phyloP scores from a whole-genome alignment of 2,113 vertebrate genomes.

The Vidua macroura region DNA sequence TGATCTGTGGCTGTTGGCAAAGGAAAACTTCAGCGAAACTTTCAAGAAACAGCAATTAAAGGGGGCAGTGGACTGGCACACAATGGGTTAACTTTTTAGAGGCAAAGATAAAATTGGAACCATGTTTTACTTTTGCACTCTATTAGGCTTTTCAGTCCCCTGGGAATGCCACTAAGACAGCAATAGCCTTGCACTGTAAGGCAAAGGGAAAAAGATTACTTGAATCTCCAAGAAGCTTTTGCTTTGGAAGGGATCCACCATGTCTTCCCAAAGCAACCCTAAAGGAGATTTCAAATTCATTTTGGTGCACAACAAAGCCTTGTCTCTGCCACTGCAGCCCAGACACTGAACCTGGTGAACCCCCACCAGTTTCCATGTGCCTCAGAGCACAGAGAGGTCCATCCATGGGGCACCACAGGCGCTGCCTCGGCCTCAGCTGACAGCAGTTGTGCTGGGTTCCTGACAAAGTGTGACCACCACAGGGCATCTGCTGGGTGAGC shows the following conservation, averaged over 20 bases:
- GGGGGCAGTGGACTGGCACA: not conserved
- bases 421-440: not conserved
- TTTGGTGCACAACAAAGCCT: not conserved
- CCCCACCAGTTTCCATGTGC: not conserved
- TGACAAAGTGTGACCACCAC: not conserved
- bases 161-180: not conserved
- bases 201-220: not conserved
- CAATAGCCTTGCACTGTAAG: not conserved
- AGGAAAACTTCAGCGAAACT: not conserved
- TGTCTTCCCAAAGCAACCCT: not conserved
- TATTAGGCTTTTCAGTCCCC: not conserved
- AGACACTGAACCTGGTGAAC: not conserved
- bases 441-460: not conserved
- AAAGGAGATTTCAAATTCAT: not conserved
- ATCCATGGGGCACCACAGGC: rapidly evolving
- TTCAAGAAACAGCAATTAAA: not conserved
- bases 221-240: not conserved
- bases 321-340: not conserved
- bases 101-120: slow-evolving; percentile 24
- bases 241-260: not conserved
- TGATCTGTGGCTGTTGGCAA: rapidly evolving
- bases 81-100: not conserved
- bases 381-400: not conserved
- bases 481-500: not conserved
- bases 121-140: slow-evolving; percentile 22